Evolutionary conservation across 2,113 vertebrate genomes (phyloP), one percentile per base, ranked within the genome.

Genomic region (Cochlearius cochlearius): DNA sequence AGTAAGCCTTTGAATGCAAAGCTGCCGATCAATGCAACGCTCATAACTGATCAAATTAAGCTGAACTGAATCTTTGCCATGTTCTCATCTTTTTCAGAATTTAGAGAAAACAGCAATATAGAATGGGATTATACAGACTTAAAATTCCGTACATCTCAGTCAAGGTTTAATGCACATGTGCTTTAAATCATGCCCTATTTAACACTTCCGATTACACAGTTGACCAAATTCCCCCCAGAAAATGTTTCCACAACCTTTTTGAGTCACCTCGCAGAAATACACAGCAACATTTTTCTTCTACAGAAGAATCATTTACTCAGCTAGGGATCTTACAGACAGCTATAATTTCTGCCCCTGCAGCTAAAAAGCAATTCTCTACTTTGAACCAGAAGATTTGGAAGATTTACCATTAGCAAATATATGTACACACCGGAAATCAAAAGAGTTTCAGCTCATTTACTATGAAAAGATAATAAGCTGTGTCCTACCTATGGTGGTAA

Each of bases 401-500:
- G 17, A 79, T 64, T 84, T 47, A 72, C 38, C 69, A 91, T 92
- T 59, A 77, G 73, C 71, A 78, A 77, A 95, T n/a, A 86, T 3
- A 85, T 12, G 19, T 12, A 95, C 75, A 94, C 86, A 90, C 56
- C 69, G 77, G 59, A 97, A 97, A 97, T 81, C 56, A 96, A 93
- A 94, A 80, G 50, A 88, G 39, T 88, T 96, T 95, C 79, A 95
- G 81, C 69, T 94, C 73, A 95, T 88, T 95, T 73, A 92, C 80
- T 90, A 41, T 73, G 88, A 96, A 98, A 97, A 97, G 81, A 94
- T 71, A 95, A 93, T 95, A 98, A 97, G 95, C 84, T 90, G 94
- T 97, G 89, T 98, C 98, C 98, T 99, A 99, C 99, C 99, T 97
- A 99, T 99, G 67, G 99, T 99, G 94, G 99, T 99, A 98, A 99